These are phyloP conservation scores for Ceyx cyanopectus DNA, from an alignment of 2,113 vertebrate genomes.

Conservation along the genomic window DNA sequence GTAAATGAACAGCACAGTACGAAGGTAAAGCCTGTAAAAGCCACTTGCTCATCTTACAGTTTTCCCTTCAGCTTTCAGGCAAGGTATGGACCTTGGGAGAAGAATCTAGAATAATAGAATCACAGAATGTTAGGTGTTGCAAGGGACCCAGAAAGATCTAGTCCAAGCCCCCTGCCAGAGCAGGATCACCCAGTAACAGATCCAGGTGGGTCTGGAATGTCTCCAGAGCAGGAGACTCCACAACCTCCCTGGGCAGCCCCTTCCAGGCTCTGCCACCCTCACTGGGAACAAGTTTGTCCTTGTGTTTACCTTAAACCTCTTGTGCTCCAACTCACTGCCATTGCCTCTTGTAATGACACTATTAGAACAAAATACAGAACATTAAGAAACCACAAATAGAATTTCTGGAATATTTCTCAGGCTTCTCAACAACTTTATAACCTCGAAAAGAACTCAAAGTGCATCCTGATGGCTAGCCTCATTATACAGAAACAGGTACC, in stretches of 20 bases:
- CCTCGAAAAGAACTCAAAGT: neutral
- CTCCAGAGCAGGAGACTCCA: too few species aligned
- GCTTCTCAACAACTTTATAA: neutral
- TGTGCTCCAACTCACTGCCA: too few species aligned
- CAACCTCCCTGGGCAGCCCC: too few species aligned
- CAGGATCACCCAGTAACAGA: too few species aligned
- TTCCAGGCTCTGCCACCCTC: too few species aligned
- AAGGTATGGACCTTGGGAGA: neutral
- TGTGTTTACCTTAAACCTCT: too few species aligned
- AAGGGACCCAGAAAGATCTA: too few species aligned
- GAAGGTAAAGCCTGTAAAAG: neutral
- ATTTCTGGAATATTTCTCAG: neutral
- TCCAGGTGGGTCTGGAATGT: too few species aligned
- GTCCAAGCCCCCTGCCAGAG: too few species aligned
- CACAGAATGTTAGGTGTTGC: too few species aligned
- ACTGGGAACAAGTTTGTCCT: too few species aligned
- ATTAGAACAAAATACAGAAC: neutral
- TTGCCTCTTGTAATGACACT: neutral
- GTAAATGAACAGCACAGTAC: neutral
- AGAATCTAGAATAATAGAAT: neutral
- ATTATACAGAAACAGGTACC: neutral
- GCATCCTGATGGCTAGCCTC: neutral
- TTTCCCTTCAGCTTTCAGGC: neutral
- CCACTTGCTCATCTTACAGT: neutral
- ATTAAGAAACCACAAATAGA: neutral